Evolutionary conservation across 2,797 vertebrate species (phyloP).

Genomic region (Antennarius maculatus): DNA sequence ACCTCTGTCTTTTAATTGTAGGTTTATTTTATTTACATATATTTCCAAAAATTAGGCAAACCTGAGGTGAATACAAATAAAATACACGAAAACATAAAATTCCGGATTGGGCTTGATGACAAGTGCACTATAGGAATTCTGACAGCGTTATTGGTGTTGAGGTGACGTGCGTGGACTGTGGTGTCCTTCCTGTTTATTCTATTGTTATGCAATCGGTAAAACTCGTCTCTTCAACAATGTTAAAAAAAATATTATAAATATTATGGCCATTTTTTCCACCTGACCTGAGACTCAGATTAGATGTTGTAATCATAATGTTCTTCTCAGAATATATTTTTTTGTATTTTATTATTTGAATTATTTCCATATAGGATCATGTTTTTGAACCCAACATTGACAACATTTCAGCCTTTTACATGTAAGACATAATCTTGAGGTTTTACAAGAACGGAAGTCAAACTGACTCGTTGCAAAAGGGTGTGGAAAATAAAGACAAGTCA

Average conservation of each 20-base stretch:
- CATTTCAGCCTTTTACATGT: constrained; percentile 47
- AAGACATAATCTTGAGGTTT: constrained; percentile 69
- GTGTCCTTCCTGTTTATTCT: too few relatives aligned
- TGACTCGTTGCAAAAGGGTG: constrained; percentile 10
- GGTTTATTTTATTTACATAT: too few relatives aligned
- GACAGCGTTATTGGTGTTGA: neutral
- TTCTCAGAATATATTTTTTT: constrained; percentile 20
- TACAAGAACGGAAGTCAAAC: constrained; percentile 45
- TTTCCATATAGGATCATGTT: constrained; percentile 64
- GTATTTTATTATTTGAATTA: constrained; percentile 72
- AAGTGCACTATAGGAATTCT: neutral
- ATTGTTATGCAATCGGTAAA: too few relatives aligned
- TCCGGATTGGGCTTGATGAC: neutral
- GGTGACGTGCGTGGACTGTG: neutral
- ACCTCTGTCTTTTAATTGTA: too few relatives aligned
- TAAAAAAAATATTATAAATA: neutral
- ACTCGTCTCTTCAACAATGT: too few relatives aligned
- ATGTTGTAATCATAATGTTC: constrained; percentile 28
- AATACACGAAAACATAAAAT: neutral
- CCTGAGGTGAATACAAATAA: neutral
- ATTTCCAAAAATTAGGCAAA: neutral
- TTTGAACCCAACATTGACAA: too few relatives aligned
- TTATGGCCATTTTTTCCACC: neutral
- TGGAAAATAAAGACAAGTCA: constrained; percentile 37
- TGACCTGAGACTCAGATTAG: neutral